Conservation (phyloP, 2,888 invertebrate species). For the Leptinotarsa juncta region DNA sequence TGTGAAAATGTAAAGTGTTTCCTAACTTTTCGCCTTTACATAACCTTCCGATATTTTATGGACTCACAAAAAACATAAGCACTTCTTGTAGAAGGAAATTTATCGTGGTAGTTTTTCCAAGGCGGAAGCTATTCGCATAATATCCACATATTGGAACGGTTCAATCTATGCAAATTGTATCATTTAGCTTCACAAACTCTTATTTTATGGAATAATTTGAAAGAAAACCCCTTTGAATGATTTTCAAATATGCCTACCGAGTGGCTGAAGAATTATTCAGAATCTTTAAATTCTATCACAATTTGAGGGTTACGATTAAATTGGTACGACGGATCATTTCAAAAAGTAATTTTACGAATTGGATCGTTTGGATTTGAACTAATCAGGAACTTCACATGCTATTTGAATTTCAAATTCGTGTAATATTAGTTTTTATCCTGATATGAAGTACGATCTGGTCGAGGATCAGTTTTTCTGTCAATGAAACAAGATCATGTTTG, state of each 20-base stretch:
- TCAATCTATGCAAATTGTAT: conserved; percentile 16
- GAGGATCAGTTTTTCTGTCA: no score
- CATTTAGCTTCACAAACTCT: conserved; percentile 5
- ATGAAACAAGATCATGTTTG: no score
- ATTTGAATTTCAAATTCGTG: no score
- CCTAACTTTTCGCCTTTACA: neutral
- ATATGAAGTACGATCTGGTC: no score
- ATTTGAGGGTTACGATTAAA: neutral
- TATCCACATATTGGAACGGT: conserved; percentile 3
- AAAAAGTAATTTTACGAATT: no score
- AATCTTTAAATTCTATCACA: neutral
- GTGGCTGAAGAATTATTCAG: neutral
- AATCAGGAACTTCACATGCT: no score
- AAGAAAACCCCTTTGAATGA: neutral
- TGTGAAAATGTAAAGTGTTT: neutral
- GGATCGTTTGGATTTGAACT: no score
- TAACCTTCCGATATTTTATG: neutral
- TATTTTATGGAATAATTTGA: neutral
- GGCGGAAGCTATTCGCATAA: conserved; percentile 12
- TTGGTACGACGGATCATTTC: neutral
- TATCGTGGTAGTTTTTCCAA: conserved; percentile 5
- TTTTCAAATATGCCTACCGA: neutral
- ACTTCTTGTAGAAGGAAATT: conserved; percentile 3
- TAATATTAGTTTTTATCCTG: no score
- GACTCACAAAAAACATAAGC: neutral